Conservation (phyloP, 2,797 vertebrate genomes). For the Odontamblyopus lacepedii region DNA sequence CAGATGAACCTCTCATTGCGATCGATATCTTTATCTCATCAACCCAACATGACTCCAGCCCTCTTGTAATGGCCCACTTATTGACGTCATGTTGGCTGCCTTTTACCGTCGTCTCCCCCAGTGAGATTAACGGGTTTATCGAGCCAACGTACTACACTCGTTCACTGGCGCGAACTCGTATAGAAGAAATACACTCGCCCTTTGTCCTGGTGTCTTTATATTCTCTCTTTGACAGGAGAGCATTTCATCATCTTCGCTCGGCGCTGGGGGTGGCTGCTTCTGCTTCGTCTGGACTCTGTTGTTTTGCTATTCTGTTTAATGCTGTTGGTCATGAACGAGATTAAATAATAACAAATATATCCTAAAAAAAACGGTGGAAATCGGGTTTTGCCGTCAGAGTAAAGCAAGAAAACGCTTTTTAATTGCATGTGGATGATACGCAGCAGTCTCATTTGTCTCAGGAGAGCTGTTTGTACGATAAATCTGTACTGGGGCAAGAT, state of each 20-base stretch:
- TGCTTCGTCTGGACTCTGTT: conserved; percentile 43
- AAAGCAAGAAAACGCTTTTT: no score
- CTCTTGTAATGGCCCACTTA: not conserved
- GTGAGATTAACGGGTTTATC: conserved; percentile 21
- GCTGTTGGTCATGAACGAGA: conserved; percentile 49
- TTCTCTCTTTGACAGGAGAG: conserved; percentile 37
- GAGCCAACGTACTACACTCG: conserved; percentile 1
- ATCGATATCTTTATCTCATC: conserved; percentile 3
- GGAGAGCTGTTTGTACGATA: no score
- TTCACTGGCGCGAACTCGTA: not conserved
- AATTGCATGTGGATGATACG: no score
- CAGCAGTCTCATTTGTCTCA: no score
- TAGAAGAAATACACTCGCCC: conserved; percentile 41
- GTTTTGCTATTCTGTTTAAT: conserved; percentile 52
- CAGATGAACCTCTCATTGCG: not conserved
- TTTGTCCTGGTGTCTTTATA: conserved; percentile 37
- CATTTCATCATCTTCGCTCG: conserved; percentile 44
- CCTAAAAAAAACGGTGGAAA: no score
- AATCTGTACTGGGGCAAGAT: no score
- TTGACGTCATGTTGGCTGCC: not conserved
- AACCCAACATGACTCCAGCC: not conserved
- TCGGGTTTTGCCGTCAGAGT: no score
- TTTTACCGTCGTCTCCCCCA: conserved; percentile 11
- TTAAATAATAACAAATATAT: conserved; percentile 10
- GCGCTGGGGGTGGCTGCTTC: conserved; percentile 50